Evolutionary conservation across 2,888 invertebrate genomes (phyloP).

Genomic region (Cosmopolites sordidus): DNA sequence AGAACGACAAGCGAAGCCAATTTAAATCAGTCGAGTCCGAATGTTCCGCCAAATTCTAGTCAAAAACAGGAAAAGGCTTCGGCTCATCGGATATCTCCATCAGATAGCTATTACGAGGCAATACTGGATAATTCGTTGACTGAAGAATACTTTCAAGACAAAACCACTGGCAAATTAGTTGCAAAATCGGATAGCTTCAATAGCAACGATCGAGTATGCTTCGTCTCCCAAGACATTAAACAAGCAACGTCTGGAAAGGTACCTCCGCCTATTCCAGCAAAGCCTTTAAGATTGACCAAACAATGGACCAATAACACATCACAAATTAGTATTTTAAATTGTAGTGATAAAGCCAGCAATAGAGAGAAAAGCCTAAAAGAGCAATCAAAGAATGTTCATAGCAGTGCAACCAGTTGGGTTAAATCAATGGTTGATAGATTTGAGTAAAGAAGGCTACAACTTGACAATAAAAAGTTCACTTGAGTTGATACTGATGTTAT

Average conservation of each 20-base stretch:
- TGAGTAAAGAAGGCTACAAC: constrained; percentile 49
- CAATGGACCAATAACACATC: constrained; percentile 13
- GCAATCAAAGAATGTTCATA: not conserved
- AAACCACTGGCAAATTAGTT: constrained; percentile 35
- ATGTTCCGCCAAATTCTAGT: constrained; percentile 36
- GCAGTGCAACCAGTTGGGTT: constrained; percentile 60
- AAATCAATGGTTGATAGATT: constrained; percentile 70
- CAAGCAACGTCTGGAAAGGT: constrained; percentile 42
- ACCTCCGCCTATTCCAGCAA: constrained; percentile 64
- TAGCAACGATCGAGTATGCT: constrained; percentile 19
- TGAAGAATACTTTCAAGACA: constrained; percentile 41
- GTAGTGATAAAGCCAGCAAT: not conserved
- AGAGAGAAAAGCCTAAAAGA: not conserved
- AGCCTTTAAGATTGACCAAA: constrained; percentile 48
- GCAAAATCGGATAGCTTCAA: constrained; percentile 40
- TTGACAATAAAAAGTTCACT: not conserved
- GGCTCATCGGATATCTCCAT: constrained; percentile 17
- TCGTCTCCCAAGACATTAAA: not conserved
- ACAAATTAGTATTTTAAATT: constrained; percentile 3
- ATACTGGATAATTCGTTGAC: constrained; percentile 43
- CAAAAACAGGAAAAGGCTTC: constrained; percentile 36
- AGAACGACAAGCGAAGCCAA: constrained; percentile 37
- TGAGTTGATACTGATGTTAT: no score
- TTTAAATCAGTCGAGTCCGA: constrained; percentile 29
- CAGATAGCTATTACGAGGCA: constrained; percentile 45